A percentile compares a stretch with the other conserved stretches of the same genome.
phyloP scores from a whole-genome alignment of 2,888 invertebrate species.

The Ochropacha duplaris region DNA sequence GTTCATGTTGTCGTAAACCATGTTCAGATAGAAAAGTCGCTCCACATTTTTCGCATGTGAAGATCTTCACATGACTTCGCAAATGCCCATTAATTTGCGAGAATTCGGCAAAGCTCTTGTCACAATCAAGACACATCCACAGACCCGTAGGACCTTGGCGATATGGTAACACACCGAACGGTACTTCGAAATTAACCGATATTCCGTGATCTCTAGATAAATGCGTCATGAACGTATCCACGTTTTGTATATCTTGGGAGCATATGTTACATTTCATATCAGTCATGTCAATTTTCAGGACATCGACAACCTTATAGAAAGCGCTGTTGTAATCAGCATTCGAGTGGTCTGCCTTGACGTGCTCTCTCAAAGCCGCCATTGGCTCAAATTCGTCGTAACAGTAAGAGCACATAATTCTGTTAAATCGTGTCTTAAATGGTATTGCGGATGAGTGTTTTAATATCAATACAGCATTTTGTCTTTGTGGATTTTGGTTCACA shows the following conservation, averaged over 20 bases:
- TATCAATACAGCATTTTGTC: slow-evolving; percentile 73
- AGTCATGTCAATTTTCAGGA: slow-evolving; percentile 70
- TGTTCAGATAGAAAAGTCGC: slow-evolving; percentile 72
- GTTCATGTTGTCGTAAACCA: slow-evolving; percentile 68
- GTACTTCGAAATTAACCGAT: slow-evolving; percentile 65
- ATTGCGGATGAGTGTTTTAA: slow-evolving; percentile 71
- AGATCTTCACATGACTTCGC: slow-evolving; percentile 69
- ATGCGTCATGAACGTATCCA: slow-evolving; percentile 69
- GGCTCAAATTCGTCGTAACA: slow-evolving; percentile 74
- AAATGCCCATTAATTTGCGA: slow-evolving; percentile 72
- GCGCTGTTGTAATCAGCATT: slow-evolving; percentile 73
- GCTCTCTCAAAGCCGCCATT: slow-evolving; percentile 66
- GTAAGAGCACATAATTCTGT: slow-evolving; percentile 73
- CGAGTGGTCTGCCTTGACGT: slow-evolving; percentile 59
- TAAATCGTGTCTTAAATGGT: slow-evolving; percentile 76
- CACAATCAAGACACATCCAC: slow-evolving; percentile 73
- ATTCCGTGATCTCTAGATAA: slow-evolving; percentile 62
- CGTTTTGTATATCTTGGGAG: slow-evolving; percentile 48
- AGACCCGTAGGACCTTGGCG: slow-evolving; percentile 59
- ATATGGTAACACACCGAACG: slow-evolving; percentile 74
- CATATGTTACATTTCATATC: slow-evolving; percentile 69
- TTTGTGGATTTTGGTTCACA: slow-evolving; percentile 75
- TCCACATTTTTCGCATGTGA: slow-evolving; percentile 72
- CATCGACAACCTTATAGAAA: slow-evolving; percentile 74
- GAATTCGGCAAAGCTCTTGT: slow-evolving; percentile 68